A percentile compares a stretch with the other conserved stretches of the same genome.
Conservation (phyloP, 1,140 invertebrate genomes). For the Drosophila murphyi region DNA sequence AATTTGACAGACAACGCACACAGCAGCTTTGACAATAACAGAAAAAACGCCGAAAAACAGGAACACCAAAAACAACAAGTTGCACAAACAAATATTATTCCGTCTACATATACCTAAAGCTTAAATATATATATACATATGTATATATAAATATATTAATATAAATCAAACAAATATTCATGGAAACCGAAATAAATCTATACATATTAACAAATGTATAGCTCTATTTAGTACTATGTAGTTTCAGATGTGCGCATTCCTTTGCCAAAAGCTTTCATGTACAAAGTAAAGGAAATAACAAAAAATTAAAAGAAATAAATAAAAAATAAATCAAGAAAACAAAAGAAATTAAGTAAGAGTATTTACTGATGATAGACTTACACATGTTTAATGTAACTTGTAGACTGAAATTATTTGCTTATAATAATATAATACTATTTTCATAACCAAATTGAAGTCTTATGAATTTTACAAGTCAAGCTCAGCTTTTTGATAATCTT, state of each 20-base stretch:
- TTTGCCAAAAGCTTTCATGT: no score
- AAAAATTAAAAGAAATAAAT: background rate
- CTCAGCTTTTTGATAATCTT: no score
- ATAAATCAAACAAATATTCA: background rate
- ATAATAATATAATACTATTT: no score
- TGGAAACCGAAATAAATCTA: background rate
- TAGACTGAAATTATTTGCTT: no score
- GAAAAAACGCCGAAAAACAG: constrained; percentile 16
- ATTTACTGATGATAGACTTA: no score
- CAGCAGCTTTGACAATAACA: constrained; percentile 42
- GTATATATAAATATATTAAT: background rate
- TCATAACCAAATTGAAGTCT: no score
- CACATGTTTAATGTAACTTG: no score
- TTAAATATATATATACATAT: constrained; percentile 23
- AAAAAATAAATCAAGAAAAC: no score
- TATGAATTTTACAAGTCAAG: no score
- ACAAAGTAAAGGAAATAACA: background rate
- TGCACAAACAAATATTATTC: constrained; percentile 31
- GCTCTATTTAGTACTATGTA: background rate
- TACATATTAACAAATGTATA: background rate
- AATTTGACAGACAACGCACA: constrained; percentile 68
- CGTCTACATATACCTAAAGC: constrained; percentile 20
- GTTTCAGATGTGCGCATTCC: background rate
- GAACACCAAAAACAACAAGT: constrained; percentile 15
- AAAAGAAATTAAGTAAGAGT: no score